Base-by-base conservation (phyloP, 2,113 vertebrate species). In the Oreocharis arfaki region DNA sequence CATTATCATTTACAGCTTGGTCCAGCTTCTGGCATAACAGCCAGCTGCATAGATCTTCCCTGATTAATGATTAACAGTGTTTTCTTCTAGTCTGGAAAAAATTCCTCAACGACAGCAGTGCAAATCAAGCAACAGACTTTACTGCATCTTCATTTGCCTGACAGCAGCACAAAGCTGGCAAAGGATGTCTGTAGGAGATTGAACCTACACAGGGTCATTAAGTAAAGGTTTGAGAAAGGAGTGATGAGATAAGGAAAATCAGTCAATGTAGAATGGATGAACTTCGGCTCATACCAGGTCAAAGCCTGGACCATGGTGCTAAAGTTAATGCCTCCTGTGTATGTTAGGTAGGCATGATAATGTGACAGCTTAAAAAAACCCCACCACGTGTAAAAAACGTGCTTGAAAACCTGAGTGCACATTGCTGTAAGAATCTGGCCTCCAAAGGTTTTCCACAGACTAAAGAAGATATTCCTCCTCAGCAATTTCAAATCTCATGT, bases 121-220 rank as follows among this genome's bases (percentile, higher is more conserved):
- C 53, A 88, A 79, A 82, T 82, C 53, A 68, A 74, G 82, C 49
- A 81, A 59, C 32, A 81, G 67, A 73, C 57, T 87, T 88, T 5
- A 87, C 30, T 94, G 93, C 39, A 63, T 80, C 89, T 89, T 93
- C 78, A 76, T 85, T 80, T 87, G 59, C 77, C 50, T 84, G 94
- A 74, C 89, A 92, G 92, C 53, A 84, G 65, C 21, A 89, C 65
- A 79, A 68, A 84, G 75, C 71, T 86, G 82, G 64, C 59, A 85
- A 82, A 86, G 57, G 26, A 47, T 75, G 17, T 5, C 60, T 87
- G 52, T 26, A 86, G 75, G 63, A 86, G 61, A 87, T 78, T 44
- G 90, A 93, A 88, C 61, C 70, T 28, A 37, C 21, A 56, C 9
- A 53, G 61, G 46, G 30, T 63, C 74, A 79, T 70, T 57, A 85